phyloP scores from a whole-genome alignment of 2,888 invertebrate species.

The Gnatocerus cornutus region DNA sequence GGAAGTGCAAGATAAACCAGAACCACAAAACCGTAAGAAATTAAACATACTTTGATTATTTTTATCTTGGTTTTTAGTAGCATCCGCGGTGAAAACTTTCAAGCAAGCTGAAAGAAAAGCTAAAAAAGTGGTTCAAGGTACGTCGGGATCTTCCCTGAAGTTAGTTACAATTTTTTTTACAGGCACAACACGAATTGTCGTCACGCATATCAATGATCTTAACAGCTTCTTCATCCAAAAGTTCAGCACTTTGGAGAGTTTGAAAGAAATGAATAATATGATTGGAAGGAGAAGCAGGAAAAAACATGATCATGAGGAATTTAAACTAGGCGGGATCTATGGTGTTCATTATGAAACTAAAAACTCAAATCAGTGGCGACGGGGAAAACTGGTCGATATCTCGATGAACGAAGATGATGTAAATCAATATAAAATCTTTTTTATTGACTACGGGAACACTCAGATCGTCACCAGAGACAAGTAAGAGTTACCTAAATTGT shows the following conservation, averaged over 20 bases:
- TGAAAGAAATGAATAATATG: slow-evolving; percentile 13
- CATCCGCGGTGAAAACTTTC: background rate
- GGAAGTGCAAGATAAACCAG: background rate
- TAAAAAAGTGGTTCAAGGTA: background rate
- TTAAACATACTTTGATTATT: background rate
- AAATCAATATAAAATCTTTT: slow-evolving; percentile 73
- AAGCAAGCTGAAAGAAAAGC: background rate
- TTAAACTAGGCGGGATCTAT: slow-evolving; percentile 9
- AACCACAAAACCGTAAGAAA: slow-evolving; percentile 1
- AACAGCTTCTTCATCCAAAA: slow-evolving; percentile 61
- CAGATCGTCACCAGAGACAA: slow-evolving; percentile 71
- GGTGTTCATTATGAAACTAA: slow-evolving; percentile 62
- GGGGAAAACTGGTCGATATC: slow-evolving; percentile 74
- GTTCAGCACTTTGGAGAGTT: background rate
- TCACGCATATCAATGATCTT: slow-evolving; percentile 62
- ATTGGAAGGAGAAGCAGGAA: background rate
- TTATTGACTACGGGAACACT: slow-evolving; percentile 78
- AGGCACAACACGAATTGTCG: slow-evolving; percentile 51
- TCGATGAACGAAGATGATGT: slow-evolving; percentile 57
- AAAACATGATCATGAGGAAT: background rate
- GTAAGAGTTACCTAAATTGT: slow-evolving; percentile 67
- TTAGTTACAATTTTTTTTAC: no score
- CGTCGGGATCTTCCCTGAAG: no score
- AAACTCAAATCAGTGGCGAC: slow-evolving; percentile 78
- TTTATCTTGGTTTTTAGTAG: background rate